These are phyloP conservation scores for Netelia inedita DNA, from an alignment of 2,888 invertebrate species.

Conservation along the genomic window DNA sequence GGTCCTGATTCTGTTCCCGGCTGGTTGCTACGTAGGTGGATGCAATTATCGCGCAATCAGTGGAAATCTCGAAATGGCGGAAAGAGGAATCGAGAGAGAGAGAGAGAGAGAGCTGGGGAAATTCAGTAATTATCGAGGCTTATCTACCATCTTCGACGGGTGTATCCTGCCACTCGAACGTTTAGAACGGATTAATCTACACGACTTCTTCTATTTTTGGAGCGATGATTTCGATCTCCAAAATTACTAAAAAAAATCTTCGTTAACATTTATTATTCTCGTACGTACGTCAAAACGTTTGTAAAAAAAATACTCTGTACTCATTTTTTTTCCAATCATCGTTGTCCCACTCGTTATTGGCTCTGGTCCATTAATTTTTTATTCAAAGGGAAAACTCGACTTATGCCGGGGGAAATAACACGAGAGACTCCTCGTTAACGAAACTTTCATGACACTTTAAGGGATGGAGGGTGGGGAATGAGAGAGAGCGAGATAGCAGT, in stretches of 20 bases:
- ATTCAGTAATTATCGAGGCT: slow-evolving; percentile 60
- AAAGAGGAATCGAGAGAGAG: slow-evolving; percentile 59
- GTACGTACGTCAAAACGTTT: not conserved
- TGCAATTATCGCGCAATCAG: slow-evolving; percentile 73
- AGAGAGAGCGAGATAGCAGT: too few relatives aligned
- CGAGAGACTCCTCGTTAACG: slow-evolving; percentile 1
- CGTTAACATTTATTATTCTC: not conserved
- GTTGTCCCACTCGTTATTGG: not conserved
- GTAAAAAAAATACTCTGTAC: not conserved
- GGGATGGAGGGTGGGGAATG: not conserved
- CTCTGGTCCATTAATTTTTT: not conserved
- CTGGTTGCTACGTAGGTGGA: slow-evolving; percentile 44
- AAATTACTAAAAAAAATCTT: not conserved
- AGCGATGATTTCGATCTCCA: not conserved
- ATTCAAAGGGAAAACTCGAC: not conserved
- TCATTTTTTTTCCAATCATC: too few relatives aligned
- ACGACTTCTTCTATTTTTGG: not conserved
- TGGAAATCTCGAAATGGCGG: slow-evolving; percentile 46
- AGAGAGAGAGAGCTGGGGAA: slow-evolving; percentile 57
- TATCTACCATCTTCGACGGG: slow-evolving; percentile 59
- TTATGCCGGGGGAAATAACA: not conserved
- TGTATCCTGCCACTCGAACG: slow-evolving; percentile 19
- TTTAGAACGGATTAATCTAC: not conserved
- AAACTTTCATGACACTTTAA: slow-evolving; percentile 2
- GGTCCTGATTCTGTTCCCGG: slow-evolving; percentile 49